Evolutionary conservation across 1,140 invertebrate species (phyloP).

Genomic region (Thrips palmi): DNA sequence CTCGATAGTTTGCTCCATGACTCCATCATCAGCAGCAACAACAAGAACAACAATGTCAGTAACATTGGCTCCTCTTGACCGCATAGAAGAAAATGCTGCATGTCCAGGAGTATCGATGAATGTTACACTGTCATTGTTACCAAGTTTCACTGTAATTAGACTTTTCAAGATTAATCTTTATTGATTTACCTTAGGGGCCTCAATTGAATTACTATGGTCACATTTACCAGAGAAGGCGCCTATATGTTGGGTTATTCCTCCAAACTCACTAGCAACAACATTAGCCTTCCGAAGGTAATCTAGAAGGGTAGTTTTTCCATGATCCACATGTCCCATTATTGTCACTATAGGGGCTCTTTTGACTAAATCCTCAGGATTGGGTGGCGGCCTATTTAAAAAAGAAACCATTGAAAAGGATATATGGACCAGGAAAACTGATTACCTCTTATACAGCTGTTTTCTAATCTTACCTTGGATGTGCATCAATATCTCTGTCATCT

Average conservation of each 20-base stretch:
- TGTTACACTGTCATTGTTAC: slow-evolving; percentile 60
- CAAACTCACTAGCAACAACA: slow-evolving; percentile 83
- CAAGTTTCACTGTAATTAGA: slow-evolving; percentile 34
- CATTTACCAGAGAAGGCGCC: slow-evolving; percentile 83
- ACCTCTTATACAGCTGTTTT: not conserved
- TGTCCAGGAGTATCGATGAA: slow-evolving; percentile 99
- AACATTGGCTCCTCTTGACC: slow-evolving; percentile 71
- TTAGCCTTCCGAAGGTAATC: slow-evolving; percentile 74
- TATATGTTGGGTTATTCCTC: slow-evolving; percentile 99
- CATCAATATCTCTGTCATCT: too few species aligned
- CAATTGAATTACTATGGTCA: slow-evolving; percentile 2
- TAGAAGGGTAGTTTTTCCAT: slow-evolving; percentile 94
- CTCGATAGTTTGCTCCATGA: slow-evolving; percentile 92
- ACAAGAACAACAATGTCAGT: slow-evolving; percentile 95
- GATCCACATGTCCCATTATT: slow-evolving; percentile 99
- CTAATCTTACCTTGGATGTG: slow-evolving; percentile 2
- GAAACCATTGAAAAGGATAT: slow-evolving; percentile 9
- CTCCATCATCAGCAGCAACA: slow-evolving; percentile 96
- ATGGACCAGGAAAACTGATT: not conserved
- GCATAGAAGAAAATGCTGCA: slow-evolving; percentile 86
- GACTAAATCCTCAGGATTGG: slow-evolving; percentile 37
- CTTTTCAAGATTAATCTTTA: not conserved
- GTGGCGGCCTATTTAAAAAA: slow-evolving; percentile 31
- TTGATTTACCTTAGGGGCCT: slow-evolving; percentile 1
- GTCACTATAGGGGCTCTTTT: slow-evolving; percentile 78